These are phyloP conservation scores for Cavia porcellus DNA, from an alignment of 2,113 vertebrate genomes.

Conservation along the genomic window DNA sequence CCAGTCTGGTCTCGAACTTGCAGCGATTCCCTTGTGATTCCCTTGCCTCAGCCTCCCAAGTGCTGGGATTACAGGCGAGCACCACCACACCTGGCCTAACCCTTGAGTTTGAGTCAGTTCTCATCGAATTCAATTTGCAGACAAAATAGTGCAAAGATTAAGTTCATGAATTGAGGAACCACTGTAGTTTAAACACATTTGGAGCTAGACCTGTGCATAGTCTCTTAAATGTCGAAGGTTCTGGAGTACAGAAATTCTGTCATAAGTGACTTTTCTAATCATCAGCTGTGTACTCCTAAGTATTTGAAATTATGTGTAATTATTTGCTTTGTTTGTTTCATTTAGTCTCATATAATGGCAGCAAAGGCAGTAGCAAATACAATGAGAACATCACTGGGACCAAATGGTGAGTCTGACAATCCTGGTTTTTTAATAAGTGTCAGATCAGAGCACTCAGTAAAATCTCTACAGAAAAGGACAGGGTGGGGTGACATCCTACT, in stretches of 20 bases:
- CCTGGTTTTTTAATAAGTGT: neutral
- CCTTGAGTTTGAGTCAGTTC: neutral
- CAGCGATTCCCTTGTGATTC: too few relatives aligned
- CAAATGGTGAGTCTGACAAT: conserved; percentile 91
- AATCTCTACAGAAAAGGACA: neutral
- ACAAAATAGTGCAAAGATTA: neutral
- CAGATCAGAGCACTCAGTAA: neutral
- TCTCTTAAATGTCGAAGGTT: neutral
- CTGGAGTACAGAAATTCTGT: neutral
- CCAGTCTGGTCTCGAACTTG: too few relatives aligned
- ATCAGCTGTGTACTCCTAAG: neutral
- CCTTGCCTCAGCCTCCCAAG: too few relatives aligned
- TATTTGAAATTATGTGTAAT: neutral
- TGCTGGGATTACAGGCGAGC: too few relatives aligned
- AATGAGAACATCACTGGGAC: conserved; percentile 96
- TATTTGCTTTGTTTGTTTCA: conserved; percentile 74
- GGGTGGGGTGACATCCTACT: rapidly evolving
- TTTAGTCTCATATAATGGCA: conserved; percentile 99
- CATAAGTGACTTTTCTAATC: neutral
- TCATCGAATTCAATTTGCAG: neutral
- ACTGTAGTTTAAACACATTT: neutral
- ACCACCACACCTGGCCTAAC: neutral
- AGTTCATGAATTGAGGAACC: neutral
- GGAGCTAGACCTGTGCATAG: neutral
- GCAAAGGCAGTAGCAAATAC: conserved; percentile 98